These are phyloP conservation scores for Diarsia dahlii DNA, from an alignment of 2,888 invertebrate species.

Conservation along the genomic window DNA sequence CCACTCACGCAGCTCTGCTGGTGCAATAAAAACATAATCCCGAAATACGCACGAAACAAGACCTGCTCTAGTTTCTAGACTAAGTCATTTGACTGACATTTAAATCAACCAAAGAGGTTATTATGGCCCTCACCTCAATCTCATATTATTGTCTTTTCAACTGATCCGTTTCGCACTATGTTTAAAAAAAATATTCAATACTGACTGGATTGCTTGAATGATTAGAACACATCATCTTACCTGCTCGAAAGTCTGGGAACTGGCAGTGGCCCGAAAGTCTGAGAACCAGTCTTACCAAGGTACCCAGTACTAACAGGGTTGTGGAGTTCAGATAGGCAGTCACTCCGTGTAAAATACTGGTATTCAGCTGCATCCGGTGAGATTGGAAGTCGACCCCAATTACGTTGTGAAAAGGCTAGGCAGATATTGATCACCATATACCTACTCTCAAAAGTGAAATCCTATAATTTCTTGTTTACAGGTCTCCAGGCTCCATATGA, in stretches of 20 bases:
- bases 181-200: too few species aligned
- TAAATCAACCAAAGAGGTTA: background rate
- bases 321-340: too few species aligned
- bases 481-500: conserved; percentile 76
- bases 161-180: too few species aligned
- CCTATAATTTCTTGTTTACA: conserved; percentile 60
- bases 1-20: background rate
- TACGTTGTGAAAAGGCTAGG: too few species aligned
- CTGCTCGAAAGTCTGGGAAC: too few species aligned
- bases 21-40: conserved; percentile 4
- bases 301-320: too few species aligned
- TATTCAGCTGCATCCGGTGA: too few species aligned
- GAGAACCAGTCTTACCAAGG: too few species aligned
- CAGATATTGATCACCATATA: too few species aligned
- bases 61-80: conserved; percentile 3
- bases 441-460: background rate
- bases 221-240: background rate
- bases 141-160: background rate
- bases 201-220: background rate
- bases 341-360: too few species aligned
- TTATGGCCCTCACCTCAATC: background rate
- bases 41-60: background rate
- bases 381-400: too few species aligned
- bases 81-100: background rate
- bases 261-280: too few species aligned